Percentiles rank a stretch among this genome's conserved stretches.
Evolutionary conservation across 2,888 invertebrate species (phyloP).

Genomic region (Drosophila subsilvestris): DNA sequence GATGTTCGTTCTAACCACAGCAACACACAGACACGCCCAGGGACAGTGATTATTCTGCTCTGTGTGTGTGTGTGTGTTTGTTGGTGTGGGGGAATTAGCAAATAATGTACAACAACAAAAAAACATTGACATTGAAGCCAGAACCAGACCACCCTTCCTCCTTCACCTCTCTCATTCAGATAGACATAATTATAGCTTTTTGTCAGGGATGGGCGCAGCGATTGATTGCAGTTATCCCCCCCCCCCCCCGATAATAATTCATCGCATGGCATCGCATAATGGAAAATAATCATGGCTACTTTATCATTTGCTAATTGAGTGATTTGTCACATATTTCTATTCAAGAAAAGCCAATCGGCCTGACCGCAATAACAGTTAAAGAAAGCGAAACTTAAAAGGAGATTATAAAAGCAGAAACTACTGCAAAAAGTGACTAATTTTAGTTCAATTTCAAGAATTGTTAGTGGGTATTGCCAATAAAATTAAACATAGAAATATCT

Average conservation of each 20-base stretch:
- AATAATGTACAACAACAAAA: constrained; percentile 48
- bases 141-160: not conserved
- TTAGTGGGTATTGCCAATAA: no score
- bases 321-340: constrained; percentile 18
- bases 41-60: constrained; percentile 31
- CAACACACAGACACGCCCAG: constrained; percentile 8
- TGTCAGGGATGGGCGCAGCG: constrained; percentile 10
- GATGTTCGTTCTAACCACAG: constrained; percentile 40
- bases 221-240: constrained; percentile 27
- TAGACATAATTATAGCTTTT: constrained; percentile 1
- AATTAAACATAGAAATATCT: no score
- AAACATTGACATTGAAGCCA: constrained; percentile 54
- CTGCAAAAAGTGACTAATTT: no score
- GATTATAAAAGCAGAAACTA: no score
- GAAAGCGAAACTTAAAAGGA: no score
- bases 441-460: no score
- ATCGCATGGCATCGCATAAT: constrained; percentile 19
- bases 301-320: constrained; percentile 39
- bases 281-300: constrained; percentile 31
- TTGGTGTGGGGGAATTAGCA: constrained; percentile 42
- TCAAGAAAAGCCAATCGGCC: not conserved
- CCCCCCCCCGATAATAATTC: constrained; percentile 27
- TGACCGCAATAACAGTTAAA: constrained; percentile 1
- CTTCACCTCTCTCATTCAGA: constrained; percentile 11
- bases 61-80: constrained; percentile 2